Base-by-base conservation (phyloP, 2,888 invertebrate species). In the Catocala sponsa region DNA sequence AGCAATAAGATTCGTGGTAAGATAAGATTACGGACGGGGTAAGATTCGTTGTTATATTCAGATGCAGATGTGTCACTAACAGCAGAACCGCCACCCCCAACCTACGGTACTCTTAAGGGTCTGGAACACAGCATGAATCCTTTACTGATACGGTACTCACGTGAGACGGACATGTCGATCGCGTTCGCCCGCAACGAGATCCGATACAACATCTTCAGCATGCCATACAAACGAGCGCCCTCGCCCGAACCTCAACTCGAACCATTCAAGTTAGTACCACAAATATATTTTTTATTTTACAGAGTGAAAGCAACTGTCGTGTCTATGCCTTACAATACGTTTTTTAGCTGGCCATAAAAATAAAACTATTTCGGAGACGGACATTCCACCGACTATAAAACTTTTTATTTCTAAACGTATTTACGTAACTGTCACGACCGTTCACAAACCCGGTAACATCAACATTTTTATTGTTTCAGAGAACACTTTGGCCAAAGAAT, bases 91-190 rank as follows among this genome's bases (percentile, higher is more conserved):
- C 96, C 96, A 46, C 96, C 96, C 59, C 95, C 96, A 35, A 95
- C 96, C 5, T 98, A 97, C 87, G 98, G 98, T 5, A 98, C 98
- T 0, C 91, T 98, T 0, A 98, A 98, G 85, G 98, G 98, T 0
- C 93, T 98, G 49, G 98, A 98, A 81, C 98, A 98, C 85, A 98
- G 98, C 81, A 97, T 98, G 96, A 98, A 98, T 91, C 98, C 98
- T 0, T 97, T 98, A 78, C 92, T 98, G 57, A 97, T 98, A 86
- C 97, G 97, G 86, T 99, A 98, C 87, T 97, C 98, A 0, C 95
- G 98, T 42, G 98, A 99, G 94, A 98, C 98, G 0, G 98, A 98
- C 81, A 95, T 97, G 71, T 97, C 98, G 25, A 97, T 98, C 79
- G 97, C 98, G 15, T 96, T 96, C 65, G 96, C 97, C 0, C 95